Base-by-base conservation (phyloP, 2,797 vertebrate species). In the Loris lydekkerianus region DNA sequence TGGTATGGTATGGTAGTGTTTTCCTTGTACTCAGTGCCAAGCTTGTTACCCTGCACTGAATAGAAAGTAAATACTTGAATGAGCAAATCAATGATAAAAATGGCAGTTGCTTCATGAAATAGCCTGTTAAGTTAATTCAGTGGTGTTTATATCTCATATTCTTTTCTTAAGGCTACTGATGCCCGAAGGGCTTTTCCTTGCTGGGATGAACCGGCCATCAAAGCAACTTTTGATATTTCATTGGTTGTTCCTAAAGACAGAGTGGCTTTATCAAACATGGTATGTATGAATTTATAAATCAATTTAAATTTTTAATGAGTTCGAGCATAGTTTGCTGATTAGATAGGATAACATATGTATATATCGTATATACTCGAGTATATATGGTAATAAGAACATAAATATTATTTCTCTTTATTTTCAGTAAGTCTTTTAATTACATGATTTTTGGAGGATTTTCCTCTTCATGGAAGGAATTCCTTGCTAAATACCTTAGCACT, bases 181-280 rank as follows among this genome's bases (percentile, higher is more conserved):
- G 99, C 99, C 96, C 99, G 99, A 94, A 98, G 99, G 98, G 99
- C 99, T 97, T 99, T 99, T 98, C 99, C 99, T 96, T 99, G 99
- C 98, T 99, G 99, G 99, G 99, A 99, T 37, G 99, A 99, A 96
- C 99, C 99, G 78, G 99, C 99, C 49, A 99, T 99, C 96, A 99
- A 99, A 99, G 99, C 99, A 97, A 99, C 99, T 18, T 99, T 99
- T 98, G 99, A 99, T 98, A 99, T 99, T 98, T 98, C 99, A 34
- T 98, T 99, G 98, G 99, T 99, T 96, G 99, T 99, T 98, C 99
- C 99, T 97, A 99, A 99, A 98, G 99, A 99, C 98, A 98, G 99
- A 98, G 99, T 99, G 95, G 99, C 99, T 98, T 99, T 99, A 99
- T 99, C 99, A 97, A 99, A 99, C 98, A 99, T 99, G 99, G 99